phyloP scores from a whole-genome alignment of 2,113 vertebrate species.

The Onychostruthus taczanowskii region DNA sequence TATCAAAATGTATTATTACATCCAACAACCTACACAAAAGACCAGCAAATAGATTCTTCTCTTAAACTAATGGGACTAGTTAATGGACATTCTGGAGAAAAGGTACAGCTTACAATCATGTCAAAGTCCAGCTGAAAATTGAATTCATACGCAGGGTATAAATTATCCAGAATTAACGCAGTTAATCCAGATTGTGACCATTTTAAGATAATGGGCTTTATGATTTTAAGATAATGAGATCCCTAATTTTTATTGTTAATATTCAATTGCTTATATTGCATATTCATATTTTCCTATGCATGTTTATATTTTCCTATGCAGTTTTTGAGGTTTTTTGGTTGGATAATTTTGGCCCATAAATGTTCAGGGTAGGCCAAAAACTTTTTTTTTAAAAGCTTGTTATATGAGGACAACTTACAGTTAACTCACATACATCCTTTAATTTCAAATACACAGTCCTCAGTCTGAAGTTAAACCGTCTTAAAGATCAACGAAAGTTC shows the following conservation, averaged over 20 bases:
- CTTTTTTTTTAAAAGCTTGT: background rate
- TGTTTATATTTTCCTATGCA: background rate
- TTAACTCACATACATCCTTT: background rate
- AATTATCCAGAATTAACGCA: background rate
- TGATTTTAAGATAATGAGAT: background rate
- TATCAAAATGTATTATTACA: background rate
- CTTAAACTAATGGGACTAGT: background rate
- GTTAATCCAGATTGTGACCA: background rate
- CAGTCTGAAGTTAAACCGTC: background rate
- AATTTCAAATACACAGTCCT: background rate
- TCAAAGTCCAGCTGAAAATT: constrained; percentile 9
- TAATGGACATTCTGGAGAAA: constrained; percentile 34
- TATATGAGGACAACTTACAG: background rate
- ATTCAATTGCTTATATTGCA: background rate
- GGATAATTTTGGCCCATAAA: background rate
- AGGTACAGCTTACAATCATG: background rate
- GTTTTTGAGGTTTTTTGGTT: background rate
- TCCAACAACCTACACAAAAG: constrained; percentile 8
- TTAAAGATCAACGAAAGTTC: background rate
- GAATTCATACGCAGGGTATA: constrained; percentile 25
- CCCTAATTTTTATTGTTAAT: background rate
- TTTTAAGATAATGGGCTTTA: background rate
- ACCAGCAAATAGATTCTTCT: constrained; percentile 29
- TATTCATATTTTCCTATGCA: background rate
- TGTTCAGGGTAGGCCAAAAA: background rate